Base-by-base conservation (phyloP, 37 sponge, comb jelly and placozoan species). In the Cliona cf. orientalis region DNA sequence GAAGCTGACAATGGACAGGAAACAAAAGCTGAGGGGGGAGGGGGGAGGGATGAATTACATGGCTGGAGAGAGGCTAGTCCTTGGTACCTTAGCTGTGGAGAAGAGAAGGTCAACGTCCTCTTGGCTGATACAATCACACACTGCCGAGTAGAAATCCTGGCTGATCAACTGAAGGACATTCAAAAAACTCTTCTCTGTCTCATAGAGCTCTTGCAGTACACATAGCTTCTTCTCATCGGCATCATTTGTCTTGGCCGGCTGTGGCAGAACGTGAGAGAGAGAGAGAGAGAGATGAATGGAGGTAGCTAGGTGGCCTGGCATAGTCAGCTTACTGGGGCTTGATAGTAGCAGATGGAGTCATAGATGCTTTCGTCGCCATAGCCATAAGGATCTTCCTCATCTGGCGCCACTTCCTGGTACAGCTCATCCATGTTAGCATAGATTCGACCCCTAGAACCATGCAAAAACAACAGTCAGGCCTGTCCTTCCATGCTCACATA, bases 141-240 rank as follows among this genome's bases (percentile, higher is more conserved):
- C 62, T 28, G 86, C 82, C 22, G 31, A 6, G 39, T 71, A 76
- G 60, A 80, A 90, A 41, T 80, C 74, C 46, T 87, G 70, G n/a
- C 81, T 68, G 2, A 94, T 82, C 22, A 86, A 46, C 2, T 81
- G 12, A 32, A 94, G 57, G 1, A 78, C 94, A 2, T 14, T 29
- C 40, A 94, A 57, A 59, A 81, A 89, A 46, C 75, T 90, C 83
- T 83, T 86, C 66, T 94, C 94, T 38, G 94, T 94, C 71, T 94
- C 91, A 71, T 60, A 86, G 36, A 94, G 42, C 71, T 94, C 94
- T 19, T 37, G 14, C 25, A 94, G 23, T 19, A 90, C 36, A 22
- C 68, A 70, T 7, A 46, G 33, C 38, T 65, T 78, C 87, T 90
- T 90, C 25, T 86, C 90, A 64, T 82, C 83, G 23, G 59, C 41